phyloP scores from a whole-genome alignment of 1,140 invertebrate species.

The Platyura marginata region DNA sequence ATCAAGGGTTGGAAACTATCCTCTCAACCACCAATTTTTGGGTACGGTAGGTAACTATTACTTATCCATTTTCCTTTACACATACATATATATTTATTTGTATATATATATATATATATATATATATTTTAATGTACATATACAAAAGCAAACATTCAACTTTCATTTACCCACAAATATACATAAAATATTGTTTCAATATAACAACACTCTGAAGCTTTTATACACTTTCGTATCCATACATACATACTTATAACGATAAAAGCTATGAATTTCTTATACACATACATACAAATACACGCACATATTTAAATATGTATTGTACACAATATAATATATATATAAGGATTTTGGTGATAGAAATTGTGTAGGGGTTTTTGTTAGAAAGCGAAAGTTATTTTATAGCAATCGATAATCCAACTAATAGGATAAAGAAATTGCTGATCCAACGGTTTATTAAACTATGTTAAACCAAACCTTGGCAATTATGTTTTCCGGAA shows the following conservation, averaged over 20 bases:
- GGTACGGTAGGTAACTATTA: not conserved
- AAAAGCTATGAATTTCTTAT: no score
- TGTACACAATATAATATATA: not conserved
- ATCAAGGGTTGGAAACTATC: not conserved
- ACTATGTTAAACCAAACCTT: no score
- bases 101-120: no score
- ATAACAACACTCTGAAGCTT: no score
- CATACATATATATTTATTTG: not conserved
- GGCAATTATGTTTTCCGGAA: no score
- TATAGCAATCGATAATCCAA: not conserved
- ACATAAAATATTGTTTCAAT: not conserved
- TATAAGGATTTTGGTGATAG: not conserved
- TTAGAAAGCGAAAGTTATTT: not conserved
- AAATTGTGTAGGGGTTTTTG: not conserved
- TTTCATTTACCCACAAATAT: not conserved
- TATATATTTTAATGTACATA: no score
- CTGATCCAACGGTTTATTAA: not conserved
- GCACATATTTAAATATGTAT: not conserved
- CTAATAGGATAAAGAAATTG: not conserved
- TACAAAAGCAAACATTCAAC: not conserved
- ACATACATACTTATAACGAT: no score
- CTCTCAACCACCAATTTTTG: not conserved
- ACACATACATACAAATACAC: no score
- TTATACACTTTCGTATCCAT: no score
- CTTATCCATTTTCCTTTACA: not conserved